Evolutionary conservation across 2,888 invertebrate species (phyloP).

Genomic region (Neelides folsomi): DNA sequence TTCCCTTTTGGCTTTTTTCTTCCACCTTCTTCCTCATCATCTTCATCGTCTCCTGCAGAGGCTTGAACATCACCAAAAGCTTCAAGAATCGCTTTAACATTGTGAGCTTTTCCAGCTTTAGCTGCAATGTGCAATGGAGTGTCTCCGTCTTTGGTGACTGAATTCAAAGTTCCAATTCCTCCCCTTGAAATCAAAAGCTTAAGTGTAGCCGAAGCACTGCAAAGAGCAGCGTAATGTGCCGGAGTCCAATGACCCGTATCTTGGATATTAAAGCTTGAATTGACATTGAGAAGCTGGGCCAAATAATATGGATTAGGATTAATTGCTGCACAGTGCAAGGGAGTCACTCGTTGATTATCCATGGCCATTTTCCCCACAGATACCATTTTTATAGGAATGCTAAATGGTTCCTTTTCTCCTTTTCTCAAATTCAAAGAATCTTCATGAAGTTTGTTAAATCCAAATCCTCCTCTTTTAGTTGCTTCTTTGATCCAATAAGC

Average conservation of each 20-base stretch:
- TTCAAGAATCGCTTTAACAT: conserved; percentile 37
- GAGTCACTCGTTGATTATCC: conserved; percentile 38
- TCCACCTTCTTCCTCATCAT: background rate
- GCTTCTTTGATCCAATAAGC: conserved; percentile 15
- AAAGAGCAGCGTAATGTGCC: conserved; percentile 44
- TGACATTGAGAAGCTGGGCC: conserved; percentile 37
- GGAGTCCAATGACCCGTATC: conserved; percentile 40
- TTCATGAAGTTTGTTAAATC: conserved; percentile 24
- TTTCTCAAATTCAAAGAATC: conserved; percentile 16
- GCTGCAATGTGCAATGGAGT: conserved; percentile 40
- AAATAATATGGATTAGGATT: conserved; percentile 42
- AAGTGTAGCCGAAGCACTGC: conserved; percentile 40
- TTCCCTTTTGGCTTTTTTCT: conserved; percentile 8
- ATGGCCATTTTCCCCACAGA: conserved; percentile 33
- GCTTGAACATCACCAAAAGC: conserved; percentile 13
- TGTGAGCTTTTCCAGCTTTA: conserved; percentile 36
- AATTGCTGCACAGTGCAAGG: conserved; percentile 44
- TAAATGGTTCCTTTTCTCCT: conserved; percentile 4
- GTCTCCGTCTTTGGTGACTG: conserved; percentile 37
- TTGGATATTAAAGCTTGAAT: conserved; percentile 40
- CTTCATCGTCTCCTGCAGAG: conserved; percentile 3
- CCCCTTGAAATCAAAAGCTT: conserved; percentile 36
- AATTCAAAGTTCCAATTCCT: conserved; percentile 25
- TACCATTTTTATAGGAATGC: conserved; percentile 27
- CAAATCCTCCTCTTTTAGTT: conserved; percentile 18